A percentile compares a stretch with the other conserved stretches of the same genome.
These are phyloP conservation scores for Drosophila nigritarsus DNA, from an alignment of 2,888 invertebrate species.

Conservation along the genomic window DNA sequence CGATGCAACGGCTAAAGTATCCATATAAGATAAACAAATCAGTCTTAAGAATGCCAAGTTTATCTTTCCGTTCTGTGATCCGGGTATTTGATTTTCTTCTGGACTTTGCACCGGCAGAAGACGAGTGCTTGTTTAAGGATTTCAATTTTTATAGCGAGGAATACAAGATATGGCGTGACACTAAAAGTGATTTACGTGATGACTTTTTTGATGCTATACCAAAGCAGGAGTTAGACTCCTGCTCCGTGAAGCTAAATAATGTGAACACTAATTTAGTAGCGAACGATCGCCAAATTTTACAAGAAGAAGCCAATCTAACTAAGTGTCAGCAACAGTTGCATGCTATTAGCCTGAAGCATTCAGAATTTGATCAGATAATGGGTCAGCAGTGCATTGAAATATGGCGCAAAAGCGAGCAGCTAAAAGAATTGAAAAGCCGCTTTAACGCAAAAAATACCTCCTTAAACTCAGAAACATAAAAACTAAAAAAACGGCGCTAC, in stretches of 20 bases:
- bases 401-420: neutral
- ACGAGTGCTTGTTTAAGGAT: neutral
- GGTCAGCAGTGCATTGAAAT: slow-evolving; percentile 12
- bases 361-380: neutral
- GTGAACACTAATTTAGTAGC: neutral
- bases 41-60: slow-evolving; percentile 44
- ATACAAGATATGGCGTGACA: neutral
- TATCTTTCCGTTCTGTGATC: slow-evolving; percentile 22
- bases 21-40: slow-evolving; percentile 39
- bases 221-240: neutral
- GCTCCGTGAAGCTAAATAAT: neutral
- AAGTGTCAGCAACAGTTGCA: neutral
- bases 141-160: slow-evolving; percentile 6
- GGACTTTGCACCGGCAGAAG: slow-evolving; percentile 29
- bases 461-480: neutral
- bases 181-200: neutral
- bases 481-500: neutral
- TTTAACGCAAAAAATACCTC: neutral
- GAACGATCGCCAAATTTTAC: neutral
- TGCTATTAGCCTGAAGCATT: neutral
- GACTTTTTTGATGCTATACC: too few relatives aligned
- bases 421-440: neutral
- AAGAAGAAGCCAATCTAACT: slow-evolving; percentile 9
- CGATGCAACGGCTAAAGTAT: slow-evolving; percentile 45
- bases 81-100: slow-evolving; percentile 53